phyloP scores from a whole-genome alignment of 2,113 vertebrate genomes.

The Synodontis membranacea region DNA sequence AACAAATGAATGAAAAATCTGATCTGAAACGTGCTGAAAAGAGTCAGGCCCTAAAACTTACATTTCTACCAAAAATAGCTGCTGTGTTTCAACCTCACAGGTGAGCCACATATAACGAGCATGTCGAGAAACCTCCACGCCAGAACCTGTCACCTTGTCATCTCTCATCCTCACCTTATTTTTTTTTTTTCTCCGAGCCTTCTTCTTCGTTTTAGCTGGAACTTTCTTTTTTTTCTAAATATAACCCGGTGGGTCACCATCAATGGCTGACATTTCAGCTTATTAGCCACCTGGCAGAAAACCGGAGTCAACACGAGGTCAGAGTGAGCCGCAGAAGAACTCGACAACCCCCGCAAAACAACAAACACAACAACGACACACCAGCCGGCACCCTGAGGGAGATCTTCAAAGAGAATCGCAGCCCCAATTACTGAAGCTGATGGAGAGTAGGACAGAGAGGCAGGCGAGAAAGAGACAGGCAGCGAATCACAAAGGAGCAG shows the following conservation, averaged over 20 bases:
- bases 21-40: background rate
- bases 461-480: background rate
- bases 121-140: background rate
- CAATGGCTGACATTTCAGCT: conserved; percentile 54
- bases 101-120: conserved; percentile 1
- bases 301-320: conserved; percentile 28
- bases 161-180: background rate
- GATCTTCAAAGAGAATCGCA: conserved; percentile 40
- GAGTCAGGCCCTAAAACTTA: background rate
- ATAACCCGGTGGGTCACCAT: conserved; percentile 51
- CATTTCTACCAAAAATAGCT: background rate
- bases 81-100: background rate
- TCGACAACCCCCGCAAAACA: background rate
- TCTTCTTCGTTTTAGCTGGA: background rate
- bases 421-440: conserved; percentile 32
- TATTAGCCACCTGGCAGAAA: conserved; percentile 56
- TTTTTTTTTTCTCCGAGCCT: conserved; percentile 2
- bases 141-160: background rate
- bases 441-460: conserved; percentile 3
- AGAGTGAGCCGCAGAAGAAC: conserved; percentile 11
- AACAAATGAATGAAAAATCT: background rate
- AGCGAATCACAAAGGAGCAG: conserved; percentile 14
- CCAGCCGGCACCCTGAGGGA: background rate
- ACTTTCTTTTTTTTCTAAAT: conserved; percentile 54
- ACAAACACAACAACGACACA: conserved; percentile 24